Percentiles rank a stretch among this genome's conserved stretches.
Conservation (phyloP, 2,113 vertebrate species). For the Petromus typicus region DNA sequence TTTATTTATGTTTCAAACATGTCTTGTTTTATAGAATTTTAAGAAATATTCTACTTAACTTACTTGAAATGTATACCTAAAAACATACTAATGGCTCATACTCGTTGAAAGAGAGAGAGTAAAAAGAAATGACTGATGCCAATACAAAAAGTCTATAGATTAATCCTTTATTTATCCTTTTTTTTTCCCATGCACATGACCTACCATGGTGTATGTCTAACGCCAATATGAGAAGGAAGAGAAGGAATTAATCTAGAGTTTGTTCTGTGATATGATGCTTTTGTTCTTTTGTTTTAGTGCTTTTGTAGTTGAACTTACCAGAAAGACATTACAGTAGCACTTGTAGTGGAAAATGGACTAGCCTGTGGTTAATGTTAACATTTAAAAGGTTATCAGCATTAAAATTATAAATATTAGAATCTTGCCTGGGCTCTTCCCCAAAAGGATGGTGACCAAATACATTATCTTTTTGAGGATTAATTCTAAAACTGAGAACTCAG, state of each 20-base stretch:
- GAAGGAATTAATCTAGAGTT: not conserved
- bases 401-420: constrained; percentile 34
- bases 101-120: not conserved
- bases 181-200: not conserved
- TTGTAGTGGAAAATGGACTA: not conserved
- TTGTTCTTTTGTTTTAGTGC: not conserved
- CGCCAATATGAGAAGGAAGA: not conserved
- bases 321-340: not conserved
- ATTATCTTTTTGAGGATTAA: constrained; percentile 56
- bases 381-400: constrained; percentile 50
- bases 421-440: not conserved
- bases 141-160: constrained; percentile 19
- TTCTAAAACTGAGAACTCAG: constrained; percentile 21
- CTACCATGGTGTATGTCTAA: not conserved
- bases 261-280: not conserved
- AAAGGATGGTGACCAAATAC: not conserved
- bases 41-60: constrained; percentile 58
- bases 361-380: not conserved
- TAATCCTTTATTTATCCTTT: not conserved
- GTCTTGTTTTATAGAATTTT: constrained; percentile 55
- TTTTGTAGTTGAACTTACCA: constrained; percentile 17
- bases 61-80: constrained; percentile 25
- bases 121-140: constrained; percentile 16
- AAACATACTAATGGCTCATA: constrained; percentile 45
- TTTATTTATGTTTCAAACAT: constrained; percentile 67